A percentile compares a stretch with the other conserved stretches of the same genome.
phyloP scores from a whole-genome alignment of 1,140 invertebrate species.

The Nebria ingens region DNA sequence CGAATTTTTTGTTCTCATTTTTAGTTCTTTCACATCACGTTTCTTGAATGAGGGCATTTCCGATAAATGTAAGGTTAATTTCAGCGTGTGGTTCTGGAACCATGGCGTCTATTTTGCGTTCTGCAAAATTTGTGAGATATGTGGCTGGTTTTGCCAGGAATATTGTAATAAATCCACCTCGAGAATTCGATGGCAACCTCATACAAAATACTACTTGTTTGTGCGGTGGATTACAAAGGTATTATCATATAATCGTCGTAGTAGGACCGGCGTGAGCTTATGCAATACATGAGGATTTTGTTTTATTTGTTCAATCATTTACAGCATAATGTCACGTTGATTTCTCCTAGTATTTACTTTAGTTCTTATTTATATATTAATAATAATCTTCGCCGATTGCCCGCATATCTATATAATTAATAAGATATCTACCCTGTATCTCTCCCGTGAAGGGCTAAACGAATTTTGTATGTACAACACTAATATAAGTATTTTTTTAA shows the following conservation, averaged over 20 bases:
- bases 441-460: too few relatives aligned
- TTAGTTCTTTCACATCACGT: background rate
- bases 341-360: too few relatives aligned
- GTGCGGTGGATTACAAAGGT: slow-evolving; percentile 38
- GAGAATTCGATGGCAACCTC: slow-evolving; percentile 39
- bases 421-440: too few relatives aligned
- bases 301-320: slow-evolving; percentile 7
- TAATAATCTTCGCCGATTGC: slow-evolving; percentile 12
- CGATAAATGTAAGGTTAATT: background rate
- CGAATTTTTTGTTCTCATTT: background rate
- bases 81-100: background rate
- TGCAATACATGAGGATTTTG: slow-evolving; percentile 5
- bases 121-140: slow-evolving; percentile 56
- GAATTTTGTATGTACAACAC: too few relatives aligned
- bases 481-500: too few relatives aligned
- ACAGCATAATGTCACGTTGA: slow-evolving; percentile 2
- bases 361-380: slow-evolving; percentile 4
- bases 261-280: background rate
- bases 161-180: slow-evolving; percentile 47
- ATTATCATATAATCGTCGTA: slow-evolving; percentile 14
- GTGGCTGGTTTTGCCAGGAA: slow-evolving; percentile 55
- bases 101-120: slow-evolving; percentile 54
- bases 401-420: slow-evolving; percentile 10
- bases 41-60: background rate
- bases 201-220: slow-evolving; percentile 36